These are phyloP conservation scores for Xerus rutilus DNA, from an alignment of 2,797 vertebrate genomes.

Conservation along the genomic window DNA sequence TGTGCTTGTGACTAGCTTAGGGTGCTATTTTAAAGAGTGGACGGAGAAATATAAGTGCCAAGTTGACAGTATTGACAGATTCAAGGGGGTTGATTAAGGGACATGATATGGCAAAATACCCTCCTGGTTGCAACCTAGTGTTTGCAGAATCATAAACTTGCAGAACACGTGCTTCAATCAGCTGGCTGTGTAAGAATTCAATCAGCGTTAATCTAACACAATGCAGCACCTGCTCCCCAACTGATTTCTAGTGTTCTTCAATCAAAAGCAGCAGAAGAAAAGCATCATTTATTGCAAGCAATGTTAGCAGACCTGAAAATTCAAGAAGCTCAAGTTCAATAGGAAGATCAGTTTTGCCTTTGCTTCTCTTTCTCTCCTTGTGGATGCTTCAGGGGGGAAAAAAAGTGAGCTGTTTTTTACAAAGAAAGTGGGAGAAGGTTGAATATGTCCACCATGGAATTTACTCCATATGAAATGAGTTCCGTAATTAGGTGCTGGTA, in stretches of 20 bases:
- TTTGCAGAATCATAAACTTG: conserved; percentile 82
- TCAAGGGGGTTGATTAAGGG: conserved; percentile 76
- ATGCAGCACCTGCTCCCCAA: conserved; percentile 86
- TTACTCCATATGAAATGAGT: conserved; percentile 43
- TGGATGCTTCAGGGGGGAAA: not conserved
- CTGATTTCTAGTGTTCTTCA: conserved; percentile 90
- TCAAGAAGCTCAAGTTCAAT: conserved; percentile 77
- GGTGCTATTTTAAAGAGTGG: not conserved
- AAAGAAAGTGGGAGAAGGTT: conserved; percentile 1
- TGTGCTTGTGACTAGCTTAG: not conserved
- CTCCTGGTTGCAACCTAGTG: not conserved
- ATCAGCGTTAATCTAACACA: conserved; percentile 89
- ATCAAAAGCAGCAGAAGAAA: conserved; percentile 86
- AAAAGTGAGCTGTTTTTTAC: not conserved
- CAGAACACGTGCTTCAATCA: conserved; percentile 87
- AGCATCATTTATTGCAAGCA: conserved; percentile 64
- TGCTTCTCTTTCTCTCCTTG: not conserved
- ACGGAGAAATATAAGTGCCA: not conserved
- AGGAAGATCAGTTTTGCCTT: conserved; percentile 54
- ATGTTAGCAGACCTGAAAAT: conserved; percentile 81
- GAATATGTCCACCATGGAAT: not conserved
- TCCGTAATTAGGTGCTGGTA: conserved; percentile 17
- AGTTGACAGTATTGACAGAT: conserved; percentile 1
- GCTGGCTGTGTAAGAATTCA: conserved; percentile 85
- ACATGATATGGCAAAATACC: conserved; percentile 71